A percentile compares a stretch with the other conserved stretches of the same genome.
Conservation (phyloP, 2,888 invertebrate genomes). For the Listrodromus nycthemerus region DNA sequence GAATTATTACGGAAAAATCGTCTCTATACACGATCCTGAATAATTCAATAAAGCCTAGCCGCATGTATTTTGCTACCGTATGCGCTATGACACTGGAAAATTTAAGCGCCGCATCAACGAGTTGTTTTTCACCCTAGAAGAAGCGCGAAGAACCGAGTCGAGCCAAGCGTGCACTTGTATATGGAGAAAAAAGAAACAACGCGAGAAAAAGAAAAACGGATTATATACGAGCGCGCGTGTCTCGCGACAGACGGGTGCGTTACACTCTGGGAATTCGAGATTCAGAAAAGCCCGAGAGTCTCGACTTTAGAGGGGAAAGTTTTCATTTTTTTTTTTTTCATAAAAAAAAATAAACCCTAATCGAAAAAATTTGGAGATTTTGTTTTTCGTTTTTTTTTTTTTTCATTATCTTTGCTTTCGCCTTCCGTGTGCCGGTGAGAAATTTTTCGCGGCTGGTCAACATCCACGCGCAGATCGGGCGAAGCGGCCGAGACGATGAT, state of each 20-base stretch:
- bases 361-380: constrained; percentile 8
- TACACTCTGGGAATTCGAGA: constrained; percentile 32
- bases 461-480: background rate
- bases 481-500: background rate
- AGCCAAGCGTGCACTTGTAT: background rate
- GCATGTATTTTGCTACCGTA: constrained; percentile 16
- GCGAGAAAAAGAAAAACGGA: constrained; percentile 31
- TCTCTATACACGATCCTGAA: constrained; percentile 27
- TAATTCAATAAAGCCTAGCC: constrained; percentile 40
- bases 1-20: constrained; percentile 16
- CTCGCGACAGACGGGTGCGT: constrained; percentile 47
- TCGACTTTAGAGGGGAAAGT: background rate
- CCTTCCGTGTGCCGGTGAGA: background rate
- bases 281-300: constrained; percentile 19
- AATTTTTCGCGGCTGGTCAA: background rate
- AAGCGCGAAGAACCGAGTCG: background rate
- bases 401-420: background rate
- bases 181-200: background rate
- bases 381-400: constrained; percentile 3
- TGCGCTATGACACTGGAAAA: constrained; percentile 47
- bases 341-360: background rate
- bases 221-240: constrained; percentile 58
- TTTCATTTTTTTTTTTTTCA: background rate
- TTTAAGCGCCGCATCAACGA: constrained; percentile 49
- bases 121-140: constrained; percentile 21